phyloP scores from a whole-genome alignment of 2,797 vertebrate genomes.

The Cetoscarus ocellatus region DNA sequence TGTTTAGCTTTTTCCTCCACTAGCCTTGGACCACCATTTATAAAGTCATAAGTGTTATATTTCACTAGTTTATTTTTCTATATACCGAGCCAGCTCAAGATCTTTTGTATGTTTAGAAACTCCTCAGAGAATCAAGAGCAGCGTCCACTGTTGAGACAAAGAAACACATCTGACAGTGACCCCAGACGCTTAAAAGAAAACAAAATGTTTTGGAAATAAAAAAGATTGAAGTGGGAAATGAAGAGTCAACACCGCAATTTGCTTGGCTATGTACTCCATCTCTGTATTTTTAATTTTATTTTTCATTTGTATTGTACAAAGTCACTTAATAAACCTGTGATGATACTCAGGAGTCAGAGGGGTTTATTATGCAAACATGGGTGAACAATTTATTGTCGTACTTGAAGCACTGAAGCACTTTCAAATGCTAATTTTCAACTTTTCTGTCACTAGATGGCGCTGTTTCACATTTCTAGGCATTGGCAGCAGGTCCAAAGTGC shows the following conservation, averaged over 20 bases:
- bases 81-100: slow-evolving; percentile 93
- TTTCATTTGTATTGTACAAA: slow-evolving; percentile 99
- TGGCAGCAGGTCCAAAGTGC: fast-evolving
- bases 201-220: slow-evolving; percentile 68
- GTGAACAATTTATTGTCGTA: neutral
- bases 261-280: slow-evolving; percentile 96
- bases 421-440: too few relatives aligned
- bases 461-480: neutral
- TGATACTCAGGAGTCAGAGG: slow-evolving; percentile 70
- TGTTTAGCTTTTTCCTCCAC: slow-evolving; percentile 87
- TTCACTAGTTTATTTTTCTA: slow-evolving; percentile 92
- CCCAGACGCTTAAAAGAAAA: slow-evolving; percentile 24
- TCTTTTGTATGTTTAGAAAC: slow-evolving; percentile 90
- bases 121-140: slow-evolving; percentile 77
- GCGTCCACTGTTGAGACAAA: slow-evolving; percentile 47
- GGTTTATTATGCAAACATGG: slow-evolving; percentile 30
- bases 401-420: neutral
- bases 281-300: slow-evolving; percentile 98
- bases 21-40: slow-evolving; percentile 91
- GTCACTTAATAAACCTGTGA: slow-evolving; percentile 99
- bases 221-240: slow-evolving; percentile 79
- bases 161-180: slow-evolving; percentile 48
- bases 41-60: slow-evolving; percentile 93
- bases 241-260: slow-evolving; percentile 87
- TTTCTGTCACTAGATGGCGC: slow-evolving; percentile 37